phyloP scores from a whole-genome alignment of 2,113 vertebrate genomes.

The Danio rerio region DNA sequence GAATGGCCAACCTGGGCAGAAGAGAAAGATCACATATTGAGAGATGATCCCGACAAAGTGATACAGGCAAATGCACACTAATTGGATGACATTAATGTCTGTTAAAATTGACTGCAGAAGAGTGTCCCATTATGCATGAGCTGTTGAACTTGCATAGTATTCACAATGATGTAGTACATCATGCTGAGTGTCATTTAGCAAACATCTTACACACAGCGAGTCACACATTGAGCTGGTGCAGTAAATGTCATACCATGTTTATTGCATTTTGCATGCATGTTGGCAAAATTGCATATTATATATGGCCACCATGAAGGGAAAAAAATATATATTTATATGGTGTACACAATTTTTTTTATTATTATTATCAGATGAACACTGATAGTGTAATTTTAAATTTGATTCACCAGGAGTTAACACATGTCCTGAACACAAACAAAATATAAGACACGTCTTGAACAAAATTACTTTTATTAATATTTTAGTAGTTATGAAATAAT shows the following conservation, averaged over 20 bases:
- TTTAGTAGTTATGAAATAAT: too few relatives aligned
- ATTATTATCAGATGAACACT: too few relatives aligned
- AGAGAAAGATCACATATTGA: neutral
- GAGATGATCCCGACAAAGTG: neutral
- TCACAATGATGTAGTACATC: neutral
- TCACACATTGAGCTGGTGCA: neutral
- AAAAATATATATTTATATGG: too few relatives aligned
- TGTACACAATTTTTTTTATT: too few relatives aligned
- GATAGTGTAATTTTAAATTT: too few relatives aligned
- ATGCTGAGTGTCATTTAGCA: neutral
- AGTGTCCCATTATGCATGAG: neutral
- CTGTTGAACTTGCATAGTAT: neutral
- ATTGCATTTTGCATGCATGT: neutral
- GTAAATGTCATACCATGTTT: neutral
- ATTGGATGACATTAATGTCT: neutral
- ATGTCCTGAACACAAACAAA: too few relatives aligned
- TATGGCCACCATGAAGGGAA: neutral
- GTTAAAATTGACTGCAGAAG: neutral
- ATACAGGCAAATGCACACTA: neutral
- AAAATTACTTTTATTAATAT: too few relatives aligned
- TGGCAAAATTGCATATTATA: neutral
- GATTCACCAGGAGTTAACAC: too few relatives aligned
- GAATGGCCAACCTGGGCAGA: constrained; percentile 90
- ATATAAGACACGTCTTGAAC: too few relatives aligned
- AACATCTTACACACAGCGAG: neutral